A percentile compares a stretch with the other conserved stretches of the same genome.
These are phyloP conservation scores for Euphonia xanthogaster DNA, from an alignment of 2,797 vertebrate genomes.

Conservation along the genomic window DNA sequence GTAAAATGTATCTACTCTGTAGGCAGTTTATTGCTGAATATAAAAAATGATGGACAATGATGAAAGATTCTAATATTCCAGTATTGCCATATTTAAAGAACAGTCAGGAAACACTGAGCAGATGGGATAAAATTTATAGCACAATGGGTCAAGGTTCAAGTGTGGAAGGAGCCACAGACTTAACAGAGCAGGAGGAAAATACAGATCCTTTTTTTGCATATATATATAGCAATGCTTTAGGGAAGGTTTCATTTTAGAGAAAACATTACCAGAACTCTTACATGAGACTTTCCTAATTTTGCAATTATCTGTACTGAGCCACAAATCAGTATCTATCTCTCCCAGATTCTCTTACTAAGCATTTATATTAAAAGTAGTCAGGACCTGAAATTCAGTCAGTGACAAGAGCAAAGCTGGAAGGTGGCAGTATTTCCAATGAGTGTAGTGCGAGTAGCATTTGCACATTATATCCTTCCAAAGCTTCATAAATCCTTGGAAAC, in stretches of 20 bases:
- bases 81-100: background rate
- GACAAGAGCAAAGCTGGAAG: background rate
- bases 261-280: background rate
- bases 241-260: background rate
- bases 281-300: background rate
- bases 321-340: background rate
- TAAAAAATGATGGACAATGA: background rate
- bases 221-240: background rate
- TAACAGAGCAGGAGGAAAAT: background rate
- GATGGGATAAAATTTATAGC: background rate
- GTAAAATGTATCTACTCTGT: background rate
- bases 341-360: background rate
- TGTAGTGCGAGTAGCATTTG: background rate
- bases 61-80: background rate
- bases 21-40: background rate
- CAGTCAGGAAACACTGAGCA: background rate
- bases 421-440: background rate
- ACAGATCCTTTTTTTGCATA: background rate
- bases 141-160: background rate
- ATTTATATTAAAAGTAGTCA: background rate
- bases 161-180: background rate
- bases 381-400: background rate
- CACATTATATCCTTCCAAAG: background rate
- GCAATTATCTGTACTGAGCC: background rate
- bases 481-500: background rate